A percentile compares a stretch with the other conserved stretches of the same genome.
Conservation (phyloP, 2,113 vertebrate genomes). For the Hydrochoerus hydrochaeris region DNA sequence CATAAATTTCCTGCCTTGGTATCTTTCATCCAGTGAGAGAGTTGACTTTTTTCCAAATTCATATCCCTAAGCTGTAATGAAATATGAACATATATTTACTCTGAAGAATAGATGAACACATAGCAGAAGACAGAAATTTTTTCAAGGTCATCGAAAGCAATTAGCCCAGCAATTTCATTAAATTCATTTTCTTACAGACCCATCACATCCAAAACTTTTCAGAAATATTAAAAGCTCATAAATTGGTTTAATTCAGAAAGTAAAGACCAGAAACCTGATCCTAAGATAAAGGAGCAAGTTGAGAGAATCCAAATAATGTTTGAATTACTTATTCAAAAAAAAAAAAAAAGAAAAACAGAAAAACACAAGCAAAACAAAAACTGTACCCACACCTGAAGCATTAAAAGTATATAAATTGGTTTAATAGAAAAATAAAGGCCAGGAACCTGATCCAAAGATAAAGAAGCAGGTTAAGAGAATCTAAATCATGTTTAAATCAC, state of each 20-base stretch:
- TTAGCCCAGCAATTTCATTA: neutral
- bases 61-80: neutral
- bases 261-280: neutral
- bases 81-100: neutral
- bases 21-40: neutral
- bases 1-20: neutral
- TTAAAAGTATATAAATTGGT: neutral
- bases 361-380: neutral
- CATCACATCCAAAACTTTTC: neutral
- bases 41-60: neutral
- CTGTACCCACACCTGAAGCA: neutral
- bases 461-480: neutral
- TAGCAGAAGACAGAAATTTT: neutral
- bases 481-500: neutral
- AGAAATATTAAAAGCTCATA: neutral
- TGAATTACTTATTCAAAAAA: neutral
- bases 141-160: neutral
- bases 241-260: neutral
- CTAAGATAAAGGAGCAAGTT: neutral
- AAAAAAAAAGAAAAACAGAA: neutral
- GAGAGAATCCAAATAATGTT: neutral
- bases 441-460: neutral
- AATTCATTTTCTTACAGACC: neutral
- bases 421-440: neutral
- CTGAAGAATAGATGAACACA: neutral